These are phyloP conservation scores for Neuroterus valhalla DNA, from an alignment of 1,140 invertebrate species.

Conservation along the genomic window DNA sequence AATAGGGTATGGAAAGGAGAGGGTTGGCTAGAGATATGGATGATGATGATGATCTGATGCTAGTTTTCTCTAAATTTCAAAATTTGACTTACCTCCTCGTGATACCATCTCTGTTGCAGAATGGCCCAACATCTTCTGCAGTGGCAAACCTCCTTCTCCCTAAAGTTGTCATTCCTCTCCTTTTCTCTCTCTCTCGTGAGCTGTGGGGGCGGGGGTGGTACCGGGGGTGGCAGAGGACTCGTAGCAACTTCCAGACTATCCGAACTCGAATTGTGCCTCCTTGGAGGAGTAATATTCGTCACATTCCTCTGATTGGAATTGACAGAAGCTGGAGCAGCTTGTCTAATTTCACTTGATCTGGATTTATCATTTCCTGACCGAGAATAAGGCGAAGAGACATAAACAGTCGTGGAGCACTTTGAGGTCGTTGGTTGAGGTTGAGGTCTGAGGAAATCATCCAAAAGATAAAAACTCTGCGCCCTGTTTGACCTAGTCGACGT, in stretches of 20 bases:
- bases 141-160: slow-evolving; percentile 66
- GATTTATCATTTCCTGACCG: slow-evolving; percentile 49
- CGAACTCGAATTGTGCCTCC: slow-evolving; percentile 72
- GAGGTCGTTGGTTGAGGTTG: slow-evolving; percentile 60
- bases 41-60: no score
- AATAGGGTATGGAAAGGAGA: no score
- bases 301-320: slow-evolving; percentile 52
- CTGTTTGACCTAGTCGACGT: slow-evolving; percentile 62
- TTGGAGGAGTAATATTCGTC: slow-evolving; percentile 72
- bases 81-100: slow-evolving; percentile 69
- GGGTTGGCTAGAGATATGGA: no score
- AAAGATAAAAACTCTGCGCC: slow-evolving; percentile 75
- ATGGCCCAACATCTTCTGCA: slow-evolving; percentile 71
- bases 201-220: slow-evolving; percentile 71
- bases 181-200: slow-evolving; percentile 53
- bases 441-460: slow-evolving; percentile 75
- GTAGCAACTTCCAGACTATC: slow-evolving; percentile 73
- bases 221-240: slow-evolving; percentile 72
- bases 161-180: slow-evolving; percentile 57
- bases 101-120: slow-evolving; percentile 66
- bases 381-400: slow-evolving; percentile 56
- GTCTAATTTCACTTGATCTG: slow-evolving; percentile 54
- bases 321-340: slow-evolving; percentile 34
- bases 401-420: slow-evolving; percentile 64
- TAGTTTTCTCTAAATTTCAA: no score